Percentiles rank a stretch among this genome's conserved stretches.
phyloP scores from a whole-genome alignment of 2,888 invertebrate genomes.

The Pyrgus malvae region DNA sequence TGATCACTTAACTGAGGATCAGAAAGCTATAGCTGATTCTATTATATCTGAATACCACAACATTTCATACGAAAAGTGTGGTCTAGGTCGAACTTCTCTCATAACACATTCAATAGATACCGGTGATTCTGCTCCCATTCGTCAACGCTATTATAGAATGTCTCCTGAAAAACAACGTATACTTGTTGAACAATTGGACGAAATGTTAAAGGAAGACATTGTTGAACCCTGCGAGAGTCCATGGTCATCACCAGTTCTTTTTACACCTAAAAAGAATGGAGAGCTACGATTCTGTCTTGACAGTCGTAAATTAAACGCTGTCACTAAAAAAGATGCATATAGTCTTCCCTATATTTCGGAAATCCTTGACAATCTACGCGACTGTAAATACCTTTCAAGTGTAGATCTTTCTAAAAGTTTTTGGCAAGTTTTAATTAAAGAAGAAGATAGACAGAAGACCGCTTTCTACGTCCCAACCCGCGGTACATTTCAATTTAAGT shows the following conservation, averaged over 20 bases:
- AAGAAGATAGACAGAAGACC: slow-evolving; percentile 27
- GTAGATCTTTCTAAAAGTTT: slow-evolving; percentile 30
- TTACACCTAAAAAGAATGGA: slow-evolving; percentile 29
- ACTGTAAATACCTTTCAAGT: slow-evolving; percentile 29
- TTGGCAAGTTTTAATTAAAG: slow-evolving; percentile 28
- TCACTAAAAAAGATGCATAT: slow-evolving; percentile 31
- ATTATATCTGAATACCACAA: slow-evolving; percentile 25
- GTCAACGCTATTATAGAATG: slow-evolving; percentile 33
- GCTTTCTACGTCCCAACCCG: background rate
- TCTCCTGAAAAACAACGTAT: slow-evolving; percentile 33
- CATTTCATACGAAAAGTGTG: slow-evolving; percentile 29
- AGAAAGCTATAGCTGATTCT: slow-evolving; percentile 22
- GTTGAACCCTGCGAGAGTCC: slow-evolving; percentile 33
- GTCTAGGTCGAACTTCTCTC: slow-evolving; percentile 36
- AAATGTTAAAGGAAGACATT: slow-evolving; percentile 24
- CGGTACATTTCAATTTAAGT: background rate
- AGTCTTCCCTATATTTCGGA: slow-evolving; percentile 32
- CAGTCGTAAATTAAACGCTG: slow-evolving; percentile 30
- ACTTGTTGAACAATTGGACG: slow-evolving; percentile 21
- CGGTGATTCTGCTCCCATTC: slow-evolving; percentile 35
- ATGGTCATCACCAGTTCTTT: slow-evolving; percentile 35
- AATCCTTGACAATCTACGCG: slow-evolving; percentile 32
- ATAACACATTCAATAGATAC: slow-evolving; percentile 37
- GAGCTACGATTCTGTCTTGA: slow-evolving; percentile 34
- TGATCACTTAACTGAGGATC: slow-evolving; percentile 10